A percentile compares a stretch with the other conserved stretches of the same genome.
Conservation (phyloP, 2,888 invertebrate species). For the Acronicta leporina region DNA sequence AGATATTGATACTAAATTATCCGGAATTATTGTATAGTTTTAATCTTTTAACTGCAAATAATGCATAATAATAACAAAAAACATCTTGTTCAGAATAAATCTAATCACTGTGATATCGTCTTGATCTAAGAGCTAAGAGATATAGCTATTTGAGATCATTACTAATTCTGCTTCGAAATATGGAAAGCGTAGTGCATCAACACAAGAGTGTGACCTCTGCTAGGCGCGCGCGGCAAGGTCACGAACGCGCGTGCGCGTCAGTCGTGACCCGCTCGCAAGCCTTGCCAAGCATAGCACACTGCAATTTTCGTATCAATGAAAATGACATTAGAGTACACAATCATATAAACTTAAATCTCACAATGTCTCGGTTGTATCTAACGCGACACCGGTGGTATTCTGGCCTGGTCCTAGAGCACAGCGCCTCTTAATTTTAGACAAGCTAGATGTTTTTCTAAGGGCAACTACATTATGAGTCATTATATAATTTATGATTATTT, state of each 20-base stretch:
- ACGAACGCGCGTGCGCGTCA: conserved; percentile 87
- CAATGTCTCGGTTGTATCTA: conserved; percentile 74
- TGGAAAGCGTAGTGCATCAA: conserved; percentile 81
- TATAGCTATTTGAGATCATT: conserved; percentile 29
- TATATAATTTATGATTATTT: conserved; percentile 16
- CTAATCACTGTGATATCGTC: too few relatives aligned
- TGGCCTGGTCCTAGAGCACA: conserved; percentile 62
- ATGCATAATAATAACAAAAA: too few relatives aligned
- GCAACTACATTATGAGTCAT: conserved; percentile 43
- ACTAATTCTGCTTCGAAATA: conserved; percentile 58
- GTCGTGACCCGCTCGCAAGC: conserved; percentile 88
- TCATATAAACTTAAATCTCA: conserved; percentile 64
- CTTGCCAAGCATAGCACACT: conserved; percentile 61
- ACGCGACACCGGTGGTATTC: conserved; percentile 64
- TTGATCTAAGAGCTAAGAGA: too few relatives aligned
- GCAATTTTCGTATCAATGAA: conserved; percentile 73
- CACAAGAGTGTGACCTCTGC: conserved; percentile 85
- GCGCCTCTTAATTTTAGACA: conserved; percentile 67
- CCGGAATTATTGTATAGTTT: conserved; percentile 38
- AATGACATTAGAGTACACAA: conserved; percentile 79
- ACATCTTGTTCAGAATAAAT: too few relatives aligned
- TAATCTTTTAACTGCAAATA: too few relatives aligned
- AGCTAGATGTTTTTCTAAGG: conserved; percentile 50
- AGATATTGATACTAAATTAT: conserved; percentile 28
- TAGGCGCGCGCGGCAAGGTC: conserved; percentile 87